These are phyloP conservation scores for Epinotia bilunana DNA, from an alignment of 2,888 invertebrate species.

Conservation along the genomic window DNA sequence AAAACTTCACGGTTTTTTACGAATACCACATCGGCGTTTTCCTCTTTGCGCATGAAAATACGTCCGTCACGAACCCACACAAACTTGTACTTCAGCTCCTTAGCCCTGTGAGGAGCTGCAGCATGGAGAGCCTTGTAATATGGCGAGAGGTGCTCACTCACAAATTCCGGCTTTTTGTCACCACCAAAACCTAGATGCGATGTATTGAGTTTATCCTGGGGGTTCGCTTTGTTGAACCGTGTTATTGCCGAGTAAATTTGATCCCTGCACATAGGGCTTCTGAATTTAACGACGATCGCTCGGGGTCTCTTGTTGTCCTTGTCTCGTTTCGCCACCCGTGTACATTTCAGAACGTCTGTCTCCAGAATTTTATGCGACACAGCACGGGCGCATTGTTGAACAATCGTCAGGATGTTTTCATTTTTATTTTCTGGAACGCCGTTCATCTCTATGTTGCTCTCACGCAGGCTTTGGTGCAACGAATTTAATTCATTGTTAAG, in stretches of 20 bases:
- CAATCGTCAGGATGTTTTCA: conserved; percentile 43
- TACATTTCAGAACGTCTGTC: conserved; percentile 43
- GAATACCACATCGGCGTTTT: conserved; percentile 30
- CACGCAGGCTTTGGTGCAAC: conserved; percentile 22
- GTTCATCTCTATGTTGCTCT: conserved; percentile 49
- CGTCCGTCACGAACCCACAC: conserved; percentile 52
- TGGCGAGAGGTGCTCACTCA: conserved; percentile 50
- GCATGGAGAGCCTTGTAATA: conserved; percentile 51
- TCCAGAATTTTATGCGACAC: conserved; percentile 40
- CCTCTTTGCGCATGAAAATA: conserved; percentile 45
- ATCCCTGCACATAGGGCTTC: conserved; percentile 46
- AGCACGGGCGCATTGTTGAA: conserved; percentile 38
- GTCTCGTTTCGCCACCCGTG: conserved; percentile 48
- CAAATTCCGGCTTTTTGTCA: conserved; percentile 46
- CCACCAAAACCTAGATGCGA: conserved; percentile 48
- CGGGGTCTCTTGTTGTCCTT: conserved; percentile 45
- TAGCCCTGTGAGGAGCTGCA: conserved; percentile 48
- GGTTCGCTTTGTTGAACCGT: conserved; percentile 46
- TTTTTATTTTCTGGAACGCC: conserved; percentile 49
- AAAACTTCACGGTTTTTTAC: conserved; percentile 41
- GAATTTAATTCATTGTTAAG: not conserved
- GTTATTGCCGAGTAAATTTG: conserved; percentile 44
- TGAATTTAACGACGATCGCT: conserved; percentile 46
- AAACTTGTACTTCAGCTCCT: conserved; percentile 49
- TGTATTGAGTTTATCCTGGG: conserved; percentile 45